Conservation (phyloP, 2,888 invertebrate species). For the Pristionchus exspectatus region DNA sequence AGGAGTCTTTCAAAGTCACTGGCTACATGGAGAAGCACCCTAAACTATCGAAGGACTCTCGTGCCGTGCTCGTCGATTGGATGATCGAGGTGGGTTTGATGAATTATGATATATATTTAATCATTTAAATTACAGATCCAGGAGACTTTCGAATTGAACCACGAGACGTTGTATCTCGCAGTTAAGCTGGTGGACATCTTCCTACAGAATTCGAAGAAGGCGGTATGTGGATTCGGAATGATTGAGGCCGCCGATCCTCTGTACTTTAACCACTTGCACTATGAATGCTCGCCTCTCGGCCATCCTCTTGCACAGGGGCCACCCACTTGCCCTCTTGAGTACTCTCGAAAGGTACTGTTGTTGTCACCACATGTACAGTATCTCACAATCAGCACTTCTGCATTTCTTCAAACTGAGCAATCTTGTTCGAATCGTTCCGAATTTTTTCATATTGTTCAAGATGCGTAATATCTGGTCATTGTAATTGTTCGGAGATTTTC, state of each 20-base stretch:
- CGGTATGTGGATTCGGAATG: slow-evolving; percentile 1
- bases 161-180: slow-evolving; percentile 96
- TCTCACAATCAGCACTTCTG: neutral
- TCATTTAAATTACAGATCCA: slow-evolving; percentile 65
- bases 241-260: neutral
- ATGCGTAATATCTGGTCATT: no score
- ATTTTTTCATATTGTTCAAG: no score
- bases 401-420: neutral
- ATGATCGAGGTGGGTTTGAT: slow-evolving; percentile 91
- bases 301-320: neutral
- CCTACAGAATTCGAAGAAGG: slow-evolving; percentile 82
- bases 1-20: slow-evolving; percentile 63
- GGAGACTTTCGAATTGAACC: slow-evolving; percentile 92
- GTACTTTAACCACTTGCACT: neutral
- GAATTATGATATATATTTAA: neutral
- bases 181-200: slow-evolving; percentile 95
- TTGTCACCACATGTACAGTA: no score
- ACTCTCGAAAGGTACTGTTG: neutral
- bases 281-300: slow-evolving; percentile 22
- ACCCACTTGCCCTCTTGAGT: neutral
- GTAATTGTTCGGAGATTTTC: neutral
- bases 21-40: slow-evolving; percentile 83
- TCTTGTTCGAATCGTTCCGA: neutral
- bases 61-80: slow-evolving; percentile 96
- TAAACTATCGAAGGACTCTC: slow-evolving; percentile 90